A percentile compares a stretch with the other conserved stretches of the same genome.
phyloP scores from a whole-genome alignment of 2,888 invertebrate species.

The Koerneria pararmatus region DNA sequence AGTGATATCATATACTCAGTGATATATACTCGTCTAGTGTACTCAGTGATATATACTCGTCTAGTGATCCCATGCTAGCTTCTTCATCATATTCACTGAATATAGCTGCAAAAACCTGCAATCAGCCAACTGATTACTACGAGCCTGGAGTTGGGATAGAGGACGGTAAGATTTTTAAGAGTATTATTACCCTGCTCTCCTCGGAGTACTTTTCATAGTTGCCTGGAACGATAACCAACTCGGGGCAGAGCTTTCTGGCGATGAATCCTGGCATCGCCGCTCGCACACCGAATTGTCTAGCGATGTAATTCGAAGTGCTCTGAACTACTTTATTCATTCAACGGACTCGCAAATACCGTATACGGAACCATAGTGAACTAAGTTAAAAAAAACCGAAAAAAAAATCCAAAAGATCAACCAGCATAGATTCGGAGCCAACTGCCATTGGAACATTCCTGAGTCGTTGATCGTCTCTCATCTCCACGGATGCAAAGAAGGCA shows the following conservation, averaged over 20 bases:
- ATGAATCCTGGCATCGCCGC: constrained; percentile 70
- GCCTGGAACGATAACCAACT: constrained; percentile 64
- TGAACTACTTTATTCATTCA: too few species aligned
- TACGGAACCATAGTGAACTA: too few species aligned
- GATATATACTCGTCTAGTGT: too few species aligned
- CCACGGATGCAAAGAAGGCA: constrained; percentile 68
- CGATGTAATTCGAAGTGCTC: constrained; percentile 68
- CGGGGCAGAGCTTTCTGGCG: constrained; percentile 67
- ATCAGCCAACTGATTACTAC: background rate
- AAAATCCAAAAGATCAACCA: constrained; percentile 60
- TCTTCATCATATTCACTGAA: constrained; percentile 66
- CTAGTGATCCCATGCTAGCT: constrained; percentile 64
- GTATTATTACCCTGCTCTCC: constrained; percentile 61
- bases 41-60: too few species aligned
- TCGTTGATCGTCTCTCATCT: constrained; percentile 63
- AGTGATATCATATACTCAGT: constrained; percentile 64
- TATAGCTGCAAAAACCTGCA: constrained; percentile 56
- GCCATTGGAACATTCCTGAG: constrained; percentile 66
- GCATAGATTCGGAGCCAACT: constrained; percentile 66
- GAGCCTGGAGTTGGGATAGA: too few species aligned
- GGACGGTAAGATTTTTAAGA: too few species aligned
- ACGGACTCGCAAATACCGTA: too few species aligned
- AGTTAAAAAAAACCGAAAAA: too few species aligned
- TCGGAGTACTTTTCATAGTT: constrained; percentile 65
- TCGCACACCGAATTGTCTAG: constrained; percentile 67